Evolutionary conservation across 1,140 invertebrate species (phyloP).

Genomic region (Atopsyche davidsoni): DNA sequence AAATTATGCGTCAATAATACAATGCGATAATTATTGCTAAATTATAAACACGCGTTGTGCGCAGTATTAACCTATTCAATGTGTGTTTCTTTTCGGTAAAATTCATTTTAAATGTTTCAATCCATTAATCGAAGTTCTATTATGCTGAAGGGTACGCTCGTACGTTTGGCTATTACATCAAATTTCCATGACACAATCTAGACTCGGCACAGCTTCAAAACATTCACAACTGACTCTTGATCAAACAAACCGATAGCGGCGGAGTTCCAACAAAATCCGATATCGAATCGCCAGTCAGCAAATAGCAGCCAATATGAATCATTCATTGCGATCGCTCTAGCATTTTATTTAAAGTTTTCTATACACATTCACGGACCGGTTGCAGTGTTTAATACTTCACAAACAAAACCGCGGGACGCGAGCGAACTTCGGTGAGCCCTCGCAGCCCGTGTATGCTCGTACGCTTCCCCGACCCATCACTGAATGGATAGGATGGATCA

Average conservation of each 20-base stretch:
- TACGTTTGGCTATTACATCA: background rate
- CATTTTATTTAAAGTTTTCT: constrained; percentile 1
- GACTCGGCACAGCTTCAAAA: constrained; percentile 8
- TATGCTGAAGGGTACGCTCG: too few species aligned
- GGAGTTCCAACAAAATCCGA: constrained; percentile 13
- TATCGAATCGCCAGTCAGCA: constrained; percentile 13
- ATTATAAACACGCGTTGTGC: too few species aligned
- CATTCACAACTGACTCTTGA: constrained; percentile 15
- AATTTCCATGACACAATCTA: constrained; percentile 12
- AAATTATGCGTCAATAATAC: too few species aligned
- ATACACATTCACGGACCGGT: background rate
- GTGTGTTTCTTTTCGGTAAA: too few species aligned
- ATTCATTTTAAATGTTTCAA: too few species aligned
- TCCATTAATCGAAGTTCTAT: too few species aligned
- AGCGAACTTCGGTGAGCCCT: too few species aligned
- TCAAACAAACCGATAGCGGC: constrained; percentile 17
- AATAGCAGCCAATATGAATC: constrained; percentile 18
- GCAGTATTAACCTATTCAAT: too few species aligned
- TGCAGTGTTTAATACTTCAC: constrained; percentile 12
- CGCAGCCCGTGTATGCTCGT: too few species aligned
- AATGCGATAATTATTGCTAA: too few species aligned
- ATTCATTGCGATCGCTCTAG: constrained; percentile 4
- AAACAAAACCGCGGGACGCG: constrained; percentile 21
- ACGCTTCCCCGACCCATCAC: too few species aligned
- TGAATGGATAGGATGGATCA: too few species aligned